Conservation (phyloP, 2,888 invertebrate genomes). For the Tipula lateralis region DNA sequence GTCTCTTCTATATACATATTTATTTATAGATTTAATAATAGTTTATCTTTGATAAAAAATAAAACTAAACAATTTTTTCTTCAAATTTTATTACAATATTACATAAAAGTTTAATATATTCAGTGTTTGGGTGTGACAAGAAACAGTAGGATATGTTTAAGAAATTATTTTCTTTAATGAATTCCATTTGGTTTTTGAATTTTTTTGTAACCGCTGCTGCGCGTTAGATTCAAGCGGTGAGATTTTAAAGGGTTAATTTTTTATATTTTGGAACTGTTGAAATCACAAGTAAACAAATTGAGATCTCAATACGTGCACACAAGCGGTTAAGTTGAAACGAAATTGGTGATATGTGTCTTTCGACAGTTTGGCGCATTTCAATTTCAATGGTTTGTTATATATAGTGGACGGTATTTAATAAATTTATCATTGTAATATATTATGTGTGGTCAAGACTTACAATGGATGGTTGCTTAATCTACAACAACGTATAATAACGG, state of each 20-base stretch:
- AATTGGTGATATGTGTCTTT: neutral
- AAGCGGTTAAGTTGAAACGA: neutral
- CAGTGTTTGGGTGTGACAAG: slow-evolving; percentile 19
- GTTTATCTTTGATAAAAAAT: neutral
- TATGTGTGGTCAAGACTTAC: too few species aligned
- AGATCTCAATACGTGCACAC: neutral
- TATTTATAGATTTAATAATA: slow-evolving; percentile 19
- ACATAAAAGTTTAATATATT: slow-evolving; percentile 24
- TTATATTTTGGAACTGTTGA: neutral
- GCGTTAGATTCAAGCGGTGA: neutral
- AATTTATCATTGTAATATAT: too few species aligned
- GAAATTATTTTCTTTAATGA: neutral
- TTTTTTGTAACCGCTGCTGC: neutral
- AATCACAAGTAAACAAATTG: neutral
- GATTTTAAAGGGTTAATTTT: neutral
- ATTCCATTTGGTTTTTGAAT: neutral
- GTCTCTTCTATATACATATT: neutral
- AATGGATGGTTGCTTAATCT: too few species aligned
- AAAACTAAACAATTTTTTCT: slow-evolving; percentile 3
- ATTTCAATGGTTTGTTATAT: too few species aligned
- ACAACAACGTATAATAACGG: too few species aligned
- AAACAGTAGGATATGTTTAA: neutral
- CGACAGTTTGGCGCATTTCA: neutral
- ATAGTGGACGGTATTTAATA: too few species aligned
- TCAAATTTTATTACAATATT: neutral